A percentile compares a stretch with the other conserved stretches of the same genome.
phyloP scores from a whole-genome alignment of 2,888 invertebrate species.

The Drosophila histrio region DNA sequence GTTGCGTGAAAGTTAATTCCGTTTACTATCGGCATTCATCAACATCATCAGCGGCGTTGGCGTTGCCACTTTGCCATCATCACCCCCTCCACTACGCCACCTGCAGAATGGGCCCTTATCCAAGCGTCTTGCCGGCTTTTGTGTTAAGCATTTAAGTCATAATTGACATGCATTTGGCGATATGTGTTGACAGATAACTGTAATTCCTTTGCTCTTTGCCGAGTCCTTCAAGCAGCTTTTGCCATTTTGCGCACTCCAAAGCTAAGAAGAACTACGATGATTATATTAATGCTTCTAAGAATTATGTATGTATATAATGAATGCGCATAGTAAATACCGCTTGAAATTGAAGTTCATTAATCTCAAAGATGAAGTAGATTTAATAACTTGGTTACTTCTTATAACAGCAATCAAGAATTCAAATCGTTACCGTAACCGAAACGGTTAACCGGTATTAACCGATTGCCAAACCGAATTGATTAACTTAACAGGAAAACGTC shows the following conservation, averaged over 20 bases:
- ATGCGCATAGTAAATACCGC: neutral
- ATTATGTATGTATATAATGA: conserved; percentile 16
- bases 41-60: conserved; percentile 69
- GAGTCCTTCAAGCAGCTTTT: conserved; percentile 19
- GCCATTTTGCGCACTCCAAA: conserved; percentile 11
- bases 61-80: conserved; percentile 57
- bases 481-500: too few relatives aligned
- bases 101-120: conserved; percentile 24
- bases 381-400: neutral
- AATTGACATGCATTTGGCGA: conserved; percentile 78
- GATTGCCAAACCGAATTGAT: too few relatives aligned
- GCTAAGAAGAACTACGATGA: conserved; percentile 18
- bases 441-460: too few relatives aligned
- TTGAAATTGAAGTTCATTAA: neutral
- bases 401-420: too few relatives aligned
- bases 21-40: conserved; percentile 79
- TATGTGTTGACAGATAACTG: conserved; percentile 75
- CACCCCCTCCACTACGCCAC: neutral
- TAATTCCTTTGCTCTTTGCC: conserved; percentile 38
- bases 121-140: conserved; percentile 67
- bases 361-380: neutral
- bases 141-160: conserved; percentile 74
- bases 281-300: conserved; percentile 32
- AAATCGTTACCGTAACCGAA: too few relatives aligned
- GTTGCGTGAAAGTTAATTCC: conserved; percentile 79